Conservation (phyloP, 2,888 invertebrate genomes). For the Mellilla xanthometata region DNA sequence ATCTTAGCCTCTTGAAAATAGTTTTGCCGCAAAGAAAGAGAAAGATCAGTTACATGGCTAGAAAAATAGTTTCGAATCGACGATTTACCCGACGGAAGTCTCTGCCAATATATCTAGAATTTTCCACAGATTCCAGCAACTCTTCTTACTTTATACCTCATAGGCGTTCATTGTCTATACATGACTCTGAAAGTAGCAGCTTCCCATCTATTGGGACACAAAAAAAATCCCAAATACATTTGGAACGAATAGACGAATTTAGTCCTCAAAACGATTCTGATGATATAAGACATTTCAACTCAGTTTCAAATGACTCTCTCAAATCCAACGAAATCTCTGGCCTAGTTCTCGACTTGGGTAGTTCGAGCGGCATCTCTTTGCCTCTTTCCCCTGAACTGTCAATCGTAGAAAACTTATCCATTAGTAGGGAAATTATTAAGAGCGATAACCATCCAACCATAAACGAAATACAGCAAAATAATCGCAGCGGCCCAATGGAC, state of each 20-base stretch:
- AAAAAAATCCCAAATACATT: conserved; percentile 27
- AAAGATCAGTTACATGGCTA: conserved; percentile 34
- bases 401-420: conserved; percentile 65
- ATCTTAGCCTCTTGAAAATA: conserved; percentile 46
- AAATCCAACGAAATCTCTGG: conserved; percentile 15
- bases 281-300: conserved; percentile 20
- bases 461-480: conserved; percentile 43
- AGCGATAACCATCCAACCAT: conserved; percentile 40
- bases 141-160: conserved; percentile 38
- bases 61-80: conserved; percentile 28
- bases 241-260: conserved; percentile 55
- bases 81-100: conserved; percentile 37
- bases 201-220: conserved; percentile 52
- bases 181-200: conserved; percentile 59
- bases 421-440: conserved; percentile 49
- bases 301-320: conserved; percentile 22
- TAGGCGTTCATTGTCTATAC: conserved; percentile 26
- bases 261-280: conserved; percentile 26
- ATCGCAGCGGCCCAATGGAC: conserved; percentile 25
- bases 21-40: conserved; percentile 44
- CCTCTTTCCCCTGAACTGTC: conserved; percentile 70
- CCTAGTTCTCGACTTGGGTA: conserved; percentile 32
- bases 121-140: conserved; percentile 50
- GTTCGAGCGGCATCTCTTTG: conserved; percentile 60
- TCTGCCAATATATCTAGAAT: conserved; percentile 35